Percentiles rank a stretch among this genome's conserved stretches.
Conservation (phyloP, 2,888 invertebrate species). For the Oscheius sp. region DNA sequence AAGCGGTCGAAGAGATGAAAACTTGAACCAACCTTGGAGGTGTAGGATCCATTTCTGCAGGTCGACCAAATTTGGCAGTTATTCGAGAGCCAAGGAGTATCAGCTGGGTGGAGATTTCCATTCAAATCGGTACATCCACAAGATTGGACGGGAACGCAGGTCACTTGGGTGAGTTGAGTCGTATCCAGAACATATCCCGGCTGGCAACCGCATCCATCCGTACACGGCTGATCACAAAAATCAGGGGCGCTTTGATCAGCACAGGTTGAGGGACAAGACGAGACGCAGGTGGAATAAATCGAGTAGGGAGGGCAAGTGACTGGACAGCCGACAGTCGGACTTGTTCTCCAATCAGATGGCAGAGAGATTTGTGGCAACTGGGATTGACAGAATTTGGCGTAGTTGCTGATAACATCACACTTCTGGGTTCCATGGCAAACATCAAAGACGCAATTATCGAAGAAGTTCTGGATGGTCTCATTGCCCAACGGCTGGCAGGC, state of each 20-base stretch:
- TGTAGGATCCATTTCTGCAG: constrained; percentile 56
- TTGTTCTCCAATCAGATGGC: constrained; percentile 32
- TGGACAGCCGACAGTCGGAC: constrained; percentile 32
- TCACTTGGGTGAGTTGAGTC: neutral
- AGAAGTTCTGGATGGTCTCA: constrained; percentile 45
- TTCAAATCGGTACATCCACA: constrained; percentile 61
- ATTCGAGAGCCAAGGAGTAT: constrained; percentile 52
- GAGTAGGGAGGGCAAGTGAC: constrained; percentile 48
- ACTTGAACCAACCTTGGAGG: constrained; percentile 43
- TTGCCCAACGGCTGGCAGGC: constrained; percentile 47
- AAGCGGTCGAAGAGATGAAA: no score
- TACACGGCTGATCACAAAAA: constrained; percentile 30
- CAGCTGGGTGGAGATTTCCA: constrained; percentile 45
- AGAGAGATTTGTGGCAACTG: neutral
- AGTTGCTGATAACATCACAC: constrained; percentile 41
- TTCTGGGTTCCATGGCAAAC: constrained; percentile 46
- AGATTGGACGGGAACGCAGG: constrained; percentile 44
- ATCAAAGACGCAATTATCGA: constrained; percentile 59
- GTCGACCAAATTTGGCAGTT: constrained; percentile 52
- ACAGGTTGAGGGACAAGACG: constrained; percentile 61
- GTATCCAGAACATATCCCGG: constrained; percentile 20
- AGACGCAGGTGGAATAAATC: constrained; percentile 45
- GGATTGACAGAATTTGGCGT: constrained; percentile 43
- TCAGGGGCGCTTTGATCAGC: constrained; percentile 37
- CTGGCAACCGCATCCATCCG: constrained; percentile 18